Base-by-base conservation (phyloP, 2,797 vertebrate genomes). In the Potorous gilbertii region DNA sequence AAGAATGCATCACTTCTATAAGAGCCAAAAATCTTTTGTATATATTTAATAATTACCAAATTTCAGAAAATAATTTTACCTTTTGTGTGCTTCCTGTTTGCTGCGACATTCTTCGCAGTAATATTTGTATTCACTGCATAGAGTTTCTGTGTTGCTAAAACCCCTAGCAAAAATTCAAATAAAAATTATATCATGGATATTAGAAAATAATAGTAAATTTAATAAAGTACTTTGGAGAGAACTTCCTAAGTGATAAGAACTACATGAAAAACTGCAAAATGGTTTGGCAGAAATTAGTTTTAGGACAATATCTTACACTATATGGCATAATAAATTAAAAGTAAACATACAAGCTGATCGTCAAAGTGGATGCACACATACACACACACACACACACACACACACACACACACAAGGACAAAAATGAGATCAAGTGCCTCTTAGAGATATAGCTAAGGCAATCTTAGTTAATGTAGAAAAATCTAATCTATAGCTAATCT, bases 41-140 rank as follows among this genome's bases (percentile, higher is more conserved):
- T 21, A 92, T 11, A 91, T 27, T 14, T 46, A 92, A 93, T 87
- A 91, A 40, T 52, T 50, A 46, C 50, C 59, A 90, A 94, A 54
- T 66, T 18, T 92, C 54, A 90, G 0, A 0, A 96, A 95, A 90
- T 40, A 6, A 18, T 97, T 46, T 81, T 98, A 99, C 99, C 99
- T 98, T 98, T 99, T 99, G 97, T 99, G 99, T 90, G 99, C 99
- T 98, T 99, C 99, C 97, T 99, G 99, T 94, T 99, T 99, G 98
- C 99, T 99, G 97, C 99, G 99, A 98, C 99, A 99, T 55, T 99
- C 99, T 98, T 99, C 99, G 98, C 99, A 99, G 98, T 99, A 99
- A 96, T 99, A 99, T 95, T 99, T 99, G 96, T 99, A 99, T 94
- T 99, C 99, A 98, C 99, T 99, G 98, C 99, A 99, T 40, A 99